Conservation (phyloP, 2,888 invertebrate species). For the Pharmacophagus antenor region DNA sequence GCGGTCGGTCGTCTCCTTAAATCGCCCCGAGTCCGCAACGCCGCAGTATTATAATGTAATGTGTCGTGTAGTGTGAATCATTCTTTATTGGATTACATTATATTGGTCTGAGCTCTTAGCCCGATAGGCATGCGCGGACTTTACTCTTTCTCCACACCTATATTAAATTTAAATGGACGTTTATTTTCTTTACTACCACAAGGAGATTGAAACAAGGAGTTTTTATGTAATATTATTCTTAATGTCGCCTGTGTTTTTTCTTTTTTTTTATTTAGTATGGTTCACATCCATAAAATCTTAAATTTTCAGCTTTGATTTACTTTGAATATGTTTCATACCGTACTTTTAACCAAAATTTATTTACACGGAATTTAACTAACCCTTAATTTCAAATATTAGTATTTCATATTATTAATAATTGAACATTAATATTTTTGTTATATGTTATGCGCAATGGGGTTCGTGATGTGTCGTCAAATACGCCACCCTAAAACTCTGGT, state of each 20-base stretch:
- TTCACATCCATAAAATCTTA: too few species aligned
- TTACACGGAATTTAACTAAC: too few species aligned
- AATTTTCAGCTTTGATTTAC: too few species aligned
- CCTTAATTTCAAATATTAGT: too few species aligned
- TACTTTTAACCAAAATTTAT: too few species aligned
- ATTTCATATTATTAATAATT: too few species aligned
- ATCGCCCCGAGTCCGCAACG: constrained; percentile 35
- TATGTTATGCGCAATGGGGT: too few species aligned
- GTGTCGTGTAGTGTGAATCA: constrained; percentile 40
- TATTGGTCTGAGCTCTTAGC: constrained; percentile 31
- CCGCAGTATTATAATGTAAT: constrained; percentile 39
- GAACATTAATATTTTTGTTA: too few species aligned
- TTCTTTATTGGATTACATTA: constrained; percentile 54
- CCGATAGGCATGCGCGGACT: constrained; percentile 15
- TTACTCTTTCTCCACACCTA: constrained; percentile 9
- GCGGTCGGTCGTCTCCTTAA: constrained; percentile 36
- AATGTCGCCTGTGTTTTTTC: neutral
- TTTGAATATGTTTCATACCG: too few species aligned
- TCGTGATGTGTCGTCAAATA: too few species aligned
- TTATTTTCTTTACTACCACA: neutral
- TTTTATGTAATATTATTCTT: neutral
- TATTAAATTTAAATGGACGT: constrained; percentile 1
- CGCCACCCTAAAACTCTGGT: too few species aligned
- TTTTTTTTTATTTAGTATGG: neutral
- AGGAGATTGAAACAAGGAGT: constrained; percentile 6